A percentile compares a stretch with the other conserved stretches of the same genome.
These are phyloP conservation scores for Loriculus beryllinus DNA, from an alignment of 2,797 vertebrate genomes.

Conservation along the genomic window DNA sequence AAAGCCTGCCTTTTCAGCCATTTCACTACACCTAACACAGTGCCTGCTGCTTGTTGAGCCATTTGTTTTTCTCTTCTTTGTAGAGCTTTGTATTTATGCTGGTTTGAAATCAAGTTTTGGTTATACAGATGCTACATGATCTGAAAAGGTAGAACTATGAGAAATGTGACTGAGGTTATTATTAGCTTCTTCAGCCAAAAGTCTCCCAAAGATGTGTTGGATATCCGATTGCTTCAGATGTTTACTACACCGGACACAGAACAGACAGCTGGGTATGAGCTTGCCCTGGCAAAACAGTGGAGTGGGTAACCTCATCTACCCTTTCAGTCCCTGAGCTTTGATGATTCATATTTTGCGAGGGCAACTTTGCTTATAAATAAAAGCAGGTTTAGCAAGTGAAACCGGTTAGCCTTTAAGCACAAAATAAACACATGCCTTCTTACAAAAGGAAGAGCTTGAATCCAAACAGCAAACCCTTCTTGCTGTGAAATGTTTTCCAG, in stretches of 20 bases:
- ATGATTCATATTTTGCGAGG: slow-evolving; percentile 44
- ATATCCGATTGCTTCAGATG: background rate
- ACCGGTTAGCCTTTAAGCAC: slow-evolving; percentile 10
- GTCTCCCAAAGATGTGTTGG: background rate
- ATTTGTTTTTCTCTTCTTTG: background rate
- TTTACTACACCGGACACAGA: background rate
- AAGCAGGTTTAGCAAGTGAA: slow-evolving; percentile 51
- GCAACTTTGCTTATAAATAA: slow-evolving; percentile 47
- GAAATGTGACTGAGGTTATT: background rate
- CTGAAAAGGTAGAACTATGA: background rate
- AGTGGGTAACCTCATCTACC: slow-evolving; percentile 45
- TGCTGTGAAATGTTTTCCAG: slow-evolving; percentile 19
- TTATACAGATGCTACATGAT: background rate
- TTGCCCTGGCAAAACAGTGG: background rate
- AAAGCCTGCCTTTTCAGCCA: background rate
- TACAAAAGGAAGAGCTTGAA: slow-evolving; percentile 37
- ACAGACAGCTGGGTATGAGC: background rate
- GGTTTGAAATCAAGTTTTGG: background rate
- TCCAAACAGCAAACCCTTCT: background rate
- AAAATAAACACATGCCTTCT: background rate
- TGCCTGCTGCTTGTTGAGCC: background rate
- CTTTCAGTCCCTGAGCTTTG: slow-evolving; percentile 23
- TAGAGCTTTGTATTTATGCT: background rate
- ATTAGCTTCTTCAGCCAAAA: background rate
- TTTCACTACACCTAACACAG: background rate